Percentiles rank a stretch among this genome's conserved stretches.
These are phyloP conservation scores for Drosophila lacteicornis DNA, from an alignment of 1,140 invertebrate genomes.

Conservation along the genomic window DNA sequence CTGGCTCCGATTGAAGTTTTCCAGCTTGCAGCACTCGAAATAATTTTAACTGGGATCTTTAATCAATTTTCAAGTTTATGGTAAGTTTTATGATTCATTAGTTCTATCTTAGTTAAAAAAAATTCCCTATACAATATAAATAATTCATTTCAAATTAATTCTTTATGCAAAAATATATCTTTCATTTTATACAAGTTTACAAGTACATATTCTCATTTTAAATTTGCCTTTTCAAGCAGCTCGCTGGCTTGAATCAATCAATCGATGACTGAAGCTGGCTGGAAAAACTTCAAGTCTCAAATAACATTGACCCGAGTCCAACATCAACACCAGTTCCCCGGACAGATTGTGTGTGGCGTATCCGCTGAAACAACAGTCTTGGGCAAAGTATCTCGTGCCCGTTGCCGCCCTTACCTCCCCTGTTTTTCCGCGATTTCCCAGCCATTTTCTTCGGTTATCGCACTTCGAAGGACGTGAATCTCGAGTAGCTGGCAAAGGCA, in stretches of 20 bases:
- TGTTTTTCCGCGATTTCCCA: background rate
- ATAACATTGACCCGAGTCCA: conserved; percentile 34
- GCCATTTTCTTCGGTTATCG: conserved; percentile 32
- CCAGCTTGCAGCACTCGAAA: background rate
- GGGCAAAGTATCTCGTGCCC: conserved; percentile 27
- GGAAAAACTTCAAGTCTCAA: conserved; percentile 9
- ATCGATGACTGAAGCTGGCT: conserved; percentile 7
- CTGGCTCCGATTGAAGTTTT: background rate
- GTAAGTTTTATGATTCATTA: too few relatives aligned
- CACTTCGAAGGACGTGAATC: conserved; percentile 29
- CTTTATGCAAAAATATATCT: too few relatives aligned
- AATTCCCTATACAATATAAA: too few relatives aligned
- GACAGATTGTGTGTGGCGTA: conserved; percentile 29
- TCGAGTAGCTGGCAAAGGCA: conserved; percentile 12
- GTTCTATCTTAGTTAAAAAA: too few relatives aligned
- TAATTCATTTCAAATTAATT: too few relatives aligned
- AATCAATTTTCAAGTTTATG: too few relatives aligned
- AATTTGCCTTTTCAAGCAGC: background rate
- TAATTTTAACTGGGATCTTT: too few relatives aligned
- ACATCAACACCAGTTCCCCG: conserved; percentile 23
- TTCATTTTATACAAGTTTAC: too few relatives aligned
- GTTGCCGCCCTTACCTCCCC: background rate
- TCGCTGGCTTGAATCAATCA: background rate
- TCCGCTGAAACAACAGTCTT: conserved; percentile 31
- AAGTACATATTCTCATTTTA: too few relatives aligned